Evolutionary conservation across 2,113 vertebrate genomes (phyloP), one percentile per base, ranked within the genome.

Genomic region (Rostratula benghalensis): DNA sequence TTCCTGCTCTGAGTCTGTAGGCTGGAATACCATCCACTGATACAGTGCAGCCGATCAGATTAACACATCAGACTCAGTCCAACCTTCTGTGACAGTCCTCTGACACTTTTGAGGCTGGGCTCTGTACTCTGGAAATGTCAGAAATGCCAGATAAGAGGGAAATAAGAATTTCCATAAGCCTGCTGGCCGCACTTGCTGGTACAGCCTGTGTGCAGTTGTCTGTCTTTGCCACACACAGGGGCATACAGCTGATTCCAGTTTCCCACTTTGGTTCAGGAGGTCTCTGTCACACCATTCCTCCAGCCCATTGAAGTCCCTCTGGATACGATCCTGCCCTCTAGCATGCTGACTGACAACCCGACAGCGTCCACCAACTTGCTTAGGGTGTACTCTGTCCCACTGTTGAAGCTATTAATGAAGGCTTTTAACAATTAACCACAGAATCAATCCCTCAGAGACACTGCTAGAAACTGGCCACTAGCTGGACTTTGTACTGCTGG

Each of bases 311-410:
- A 22, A 21, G 28, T 74, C 43, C 22, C 35, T 68, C 64, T 65
- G 75, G 65, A 11, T 54, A 77, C 17, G 61, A 27, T 27, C 28
- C n/a, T 74, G 43, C 30, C 24, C 28, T 68, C 20, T 41, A 61
- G 50, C 53, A 5, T 20, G 15, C 1, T 56, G 54, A 28, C 35
- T 1, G 0, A 17, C 51, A 17, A 0, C 27, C 10, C 24, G 31
- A 22, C 64, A 11, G 28, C 14, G 23, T 12, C 11, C 33, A 21
- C 1, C 8, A 0, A n/a, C 31, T 65, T 57, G 56, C 43, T 71
- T 53, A 46, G 61, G 25, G 6, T 5, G 1, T n/a, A 1, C 20
- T 77, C 50, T 50, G 20, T 54, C 20, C 35, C 53, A 9, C 13
- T 33, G 13, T 50, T 60, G 22, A 23, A 56, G 51, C 31, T 31